A percentile compares a stretch with the other conserved stretches of the same genome.
Evolutionary conservation across 1,140 invertebrate genomes (phyloP).

Genomic region (Nixonia krombeini): DNA sequence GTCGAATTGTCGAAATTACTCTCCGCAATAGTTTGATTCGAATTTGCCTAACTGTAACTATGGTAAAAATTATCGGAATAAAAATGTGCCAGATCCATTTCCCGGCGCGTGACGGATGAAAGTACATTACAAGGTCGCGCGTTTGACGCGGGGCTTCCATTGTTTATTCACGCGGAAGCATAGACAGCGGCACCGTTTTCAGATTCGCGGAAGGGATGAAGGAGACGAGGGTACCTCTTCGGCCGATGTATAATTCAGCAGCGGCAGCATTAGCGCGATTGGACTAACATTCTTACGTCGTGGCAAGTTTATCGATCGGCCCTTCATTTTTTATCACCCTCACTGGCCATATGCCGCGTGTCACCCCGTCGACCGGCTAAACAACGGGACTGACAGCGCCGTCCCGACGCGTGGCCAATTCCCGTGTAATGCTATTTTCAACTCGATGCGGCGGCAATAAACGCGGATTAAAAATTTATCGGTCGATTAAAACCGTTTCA

Average conservation of each 20-base stretch:
- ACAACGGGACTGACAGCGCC: too few relatives aligned
- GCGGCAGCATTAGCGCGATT: conserved; percentile 52
- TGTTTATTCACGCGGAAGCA: background rate
- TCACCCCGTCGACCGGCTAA: background rate
- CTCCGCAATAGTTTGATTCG: too few relatives aligned
- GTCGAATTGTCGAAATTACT: too few relatives aligned
- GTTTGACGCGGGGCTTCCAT: background rate
- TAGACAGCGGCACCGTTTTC: background rate
- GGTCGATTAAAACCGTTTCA: too few relatives aligned
- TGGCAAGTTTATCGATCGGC: conserved; percentile 9
- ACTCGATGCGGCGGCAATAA: too few relatives aligned
- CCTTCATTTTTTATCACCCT: conserved; percentile 14
- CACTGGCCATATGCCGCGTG: background rate
- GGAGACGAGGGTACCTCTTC: conserved; percentile 11
- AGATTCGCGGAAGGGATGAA: background rate
- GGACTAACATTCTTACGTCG: conserved; percentile 24
- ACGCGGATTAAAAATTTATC: too few relatives aligned
- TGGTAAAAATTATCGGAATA: too few relatives aligned
- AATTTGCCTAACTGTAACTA: too few relatives aligned
- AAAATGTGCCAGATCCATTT: too few relatives aligned
- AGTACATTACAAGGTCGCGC: background rate
- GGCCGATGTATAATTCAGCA: conserved; percentile 47
- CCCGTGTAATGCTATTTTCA: too few relatives aligned
- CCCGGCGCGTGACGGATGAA: too few relatives aligned
- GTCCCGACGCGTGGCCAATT: too few relatives aligned